These are phyloP conservation scores for Dufourea novaeangliae DNA, from an alignment of 1,140 invertebrate species.

Conservation along the genomic window DNA sequence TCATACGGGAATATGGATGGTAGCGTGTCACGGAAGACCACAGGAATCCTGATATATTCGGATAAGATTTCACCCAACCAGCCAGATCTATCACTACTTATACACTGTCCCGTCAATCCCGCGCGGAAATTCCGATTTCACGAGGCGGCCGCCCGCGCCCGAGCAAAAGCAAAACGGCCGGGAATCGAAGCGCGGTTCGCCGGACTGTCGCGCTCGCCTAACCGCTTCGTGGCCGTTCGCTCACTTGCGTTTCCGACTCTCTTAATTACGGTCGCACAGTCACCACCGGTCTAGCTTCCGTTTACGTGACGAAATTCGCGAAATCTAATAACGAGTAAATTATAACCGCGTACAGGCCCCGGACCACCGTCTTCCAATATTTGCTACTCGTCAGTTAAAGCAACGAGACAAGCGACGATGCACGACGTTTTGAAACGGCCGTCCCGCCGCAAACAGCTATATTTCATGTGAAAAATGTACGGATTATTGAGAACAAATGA, in stretches of 20 bases:
- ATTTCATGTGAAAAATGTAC: too few species aligned
- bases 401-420: not conserved
- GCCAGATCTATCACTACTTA: conserved; percentile 3
- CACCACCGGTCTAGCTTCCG: not conserved
- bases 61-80: conserved; percentile 43
- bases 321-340: conserved; percentile 15
- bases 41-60: conserved; percentile 24
- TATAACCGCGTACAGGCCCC: not conserved
- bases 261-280: conserved; percentile 10
- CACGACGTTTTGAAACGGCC: too few species aligned
- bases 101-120: not conserved
- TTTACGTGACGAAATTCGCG: conserved; percentile 13
- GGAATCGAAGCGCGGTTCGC: not conserved
- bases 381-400: too few species aligned
- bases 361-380: not conserved
- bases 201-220: not conserved
- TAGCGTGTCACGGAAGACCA: conserved; percentile 2
- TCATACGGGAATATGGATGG: conserved; percentile 35
- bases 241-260: not conserved
- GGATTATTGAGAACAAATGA: too few species aligned
- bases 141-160: not conserved
- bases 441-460: too few species aligned
- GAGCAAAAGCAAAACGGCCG: not conserved
- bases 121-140: conserved; percentile 14
- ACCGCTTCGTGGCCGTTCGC: not conserved